Evolutionary conservation across 2,888 invertebrate genomes (phyloP).

Genomic region (Tortrix viridana): DNA sequence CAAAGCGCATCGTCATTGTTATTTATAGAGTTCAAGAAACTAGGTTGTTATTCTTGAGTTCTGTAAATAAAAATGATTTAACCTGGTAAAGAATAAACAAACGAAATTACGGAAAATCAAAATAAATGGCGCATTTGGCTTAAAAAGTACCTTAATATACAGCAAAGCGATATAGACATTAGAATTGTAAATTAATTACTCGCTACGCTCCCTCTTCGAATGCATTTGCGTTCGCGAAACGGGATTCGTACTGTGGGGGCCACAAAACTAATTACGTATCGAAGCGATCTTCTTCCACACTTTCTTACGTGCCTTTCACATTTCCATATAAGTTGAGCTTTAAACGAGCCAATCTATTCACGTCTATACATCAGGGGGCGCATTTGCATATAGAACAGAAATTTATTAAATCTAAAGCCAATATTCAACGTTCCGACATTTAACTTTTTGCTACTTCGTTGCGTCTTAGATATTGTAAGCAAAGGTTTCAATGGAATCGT

Average conservation of each 20-base stretch:
- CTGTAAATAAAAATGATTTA: too few relatives aligned
- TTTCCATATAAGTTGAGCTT: conserved; percentile 84
- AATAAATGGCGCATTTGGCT: conserved; percentile 47
- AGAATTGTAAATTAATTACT: conserved; percentile 73
- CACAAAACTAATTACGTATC: conserved; percentile 83
- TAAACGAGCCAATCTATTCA: conserved; percentile 85
- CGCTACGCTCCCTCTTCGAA: conserved; percentile 56
- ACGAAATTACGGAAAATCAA: conserved; percentile 35
- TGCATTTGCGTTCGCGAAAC: conserved; percentile 66
- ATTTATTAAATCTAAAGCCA: conserved; percentile 85
- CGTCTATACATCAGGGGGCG: conserved; percentile 84
- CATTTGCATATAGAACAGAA: conserved; percentile 85
- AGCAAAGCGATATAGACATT: conserved; percentile 58
- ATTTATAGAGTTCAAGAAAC: too few relatives aligned
- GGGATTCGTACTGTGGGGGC: conserved; percentile 70
- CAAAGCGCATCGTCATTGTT: too few relatives aligned
- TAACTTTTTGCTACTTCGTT: conserved; percentile 75
- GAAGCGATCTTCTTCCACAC: conserved; percentile 80
- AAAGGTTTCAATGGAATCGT: conserved; percentile 48
- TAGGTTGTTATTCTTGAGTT: too few relatives aligned
- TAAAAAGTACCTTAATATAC: conserved; percentile 53
- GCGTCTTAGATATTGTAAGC: conserved; percentile 61
- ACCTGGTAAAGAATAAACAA: too few relatives aligned
- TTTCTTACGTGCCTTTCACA: conserved; percentile 84
- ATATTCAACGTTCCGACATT: conserved; percentile 81